Evolutionary conservation across 2,113 vertebrate species (phyloP), one percentile per base, ranked within the genome.

Genomic region (Lichenostomus cassidix): DNA sequence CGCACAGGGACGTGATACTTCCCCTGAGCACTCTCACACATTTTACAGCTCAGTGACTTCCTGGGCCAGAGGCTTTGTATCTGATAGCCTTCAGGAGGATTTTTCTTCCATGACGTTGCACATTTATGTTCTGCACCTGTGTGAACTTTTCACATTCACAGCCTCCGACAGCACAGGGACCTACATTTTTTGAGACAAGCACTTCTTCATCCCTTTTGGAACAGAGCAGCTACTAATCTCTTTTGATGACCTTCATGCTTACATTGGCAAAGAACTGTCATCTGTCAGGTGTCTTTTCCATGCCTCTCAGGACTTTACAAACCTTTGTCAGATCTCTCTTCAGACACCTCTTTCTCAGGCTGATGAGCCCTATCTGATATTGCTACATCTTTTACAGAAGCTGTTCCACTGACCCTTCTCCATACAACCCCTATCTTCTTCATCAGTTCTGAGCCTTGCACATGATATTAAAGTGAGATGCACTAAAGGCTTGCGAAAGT

Each of bases 41-140:
- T 87, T 87, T 78, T 92, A 84, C 73, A 92, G 81, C 56, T 92
- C 73, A 63, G 21, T 87, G 78, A 84, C 73, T 78, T 96, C 73
- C 87, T 59, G 22, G 33, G 33, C 29, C 87, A 68, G 59, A 89
- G 42, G 60, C 63, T 87, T 87, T 67, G 29, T 50, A 63, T 27
- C 17, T 8, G 9, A 63, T 52, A 70, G 91, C 44, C 29, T 31
- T 18, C 0, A 1, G 29, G 56, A 55, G 33, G 47, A 55, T 59
- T 87, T 87, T 75, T 63, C 35, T 91, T 78, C 84, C 56, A 63
- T n/a, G 56, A 78, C 0, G 0, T 44, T 69, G 64, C 46, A 60
- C 11, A 4, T 89, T 55, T 50, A 37, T 74, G 46, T 78, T 81
- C 39, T 74, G 44, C 46, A 80, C 15, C 58, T 53, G n/a, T 58